Base-by-base conservation (phyloP, 1,140 invertebrate genomes). In the Drosophila sp. region DNA sequence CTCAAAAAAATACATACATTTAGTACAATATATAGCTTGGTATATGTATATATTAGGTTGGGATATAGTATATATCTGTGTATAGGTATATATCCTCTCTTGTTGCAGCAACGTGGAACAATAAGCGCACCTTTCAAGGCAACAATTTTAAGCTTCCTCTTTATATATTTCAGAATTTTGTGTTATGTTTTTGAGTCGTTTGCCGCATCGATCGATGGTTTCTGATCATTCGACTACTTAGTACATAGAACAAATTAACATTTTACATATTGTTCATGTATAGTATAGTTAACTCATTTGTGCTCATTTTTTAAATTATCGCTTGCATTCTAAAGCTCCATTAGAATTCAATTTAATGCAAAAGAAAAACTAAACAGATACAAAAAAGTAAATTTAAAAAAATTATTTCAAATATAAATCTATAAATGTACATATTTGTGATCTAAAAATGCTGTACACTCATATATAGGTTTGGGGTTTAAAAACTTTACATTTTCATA, bases 91-190 rank as follows among this genome's bases (percentile, higher is more conserved):
- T 62, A 29, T 58, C 38, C 38, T 40, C 32, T 57, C 9, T 63
- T 53, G 61, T 63, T 63, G 61, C 61, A 63, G 61, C 61, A 63
- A 32, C 43, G 46, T 69, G 56, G 56, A 61, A 69, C 69, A 66
- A 58, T 72, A 72, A 72, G 69, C 69, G 69, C 69, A 72, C 45
- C 69, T 51, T 6, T 66, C 53, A 66, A 72, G 69, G 69, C 69
- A 72, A 66, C 45, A 72, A 48, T 66, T 57, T 51, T 46, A 66
- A 72, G 69, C 63, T 48, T 61, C 43, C 5, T n/a, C 48, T 46
- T 59, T 45, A 13, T 27, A 29, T 41, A 8, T 32, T 14, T 54
- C 21, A n/a, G n/a, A n/a, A n/a, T 21, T 4, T 21, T 21, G 21
- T 40, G 11, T 57, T 64, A n/a, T 48, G 36, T 57, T 51, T 43